Conservation (phyloP, 2,888 invertebrate genomes). For the Anthrax anthrax region DNA sequence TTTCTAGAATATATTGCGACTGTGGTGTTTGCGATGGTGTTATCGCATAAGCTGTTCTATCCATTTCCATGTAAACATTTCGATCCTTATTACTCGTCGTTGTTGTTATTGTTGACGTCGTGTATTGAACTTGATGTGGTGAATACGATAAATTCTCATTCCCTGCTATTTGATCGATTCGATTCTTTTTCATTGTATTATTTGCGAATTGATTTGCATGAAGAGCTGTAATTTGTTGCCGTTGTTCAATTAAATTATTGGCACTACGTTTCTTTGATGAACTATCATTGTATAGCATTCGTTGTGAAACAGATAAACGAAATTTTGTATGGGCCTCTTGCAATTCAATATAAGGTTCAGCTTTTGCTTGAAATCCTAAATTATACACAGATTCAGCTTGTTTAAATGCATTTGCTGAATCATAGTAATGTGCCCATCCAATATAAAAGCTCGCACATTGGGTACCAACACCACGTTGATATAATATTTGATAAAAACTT, state of each 20-base stretch:
- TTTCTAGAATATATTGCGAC: conserved; percentile 12
- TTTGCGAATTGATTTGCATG: conserved; percentile 21
- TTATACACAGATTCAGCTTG: conserved; percentile 72
- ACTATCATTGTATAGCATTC: conserved; percentile 49
- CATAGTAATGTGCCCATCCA: conserved; percentile 80
- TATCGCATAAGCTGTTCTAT: conserved; percentile 13
- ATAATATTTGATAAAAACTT: conserved; percentile 68
- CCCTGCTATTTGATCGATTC: neutral
- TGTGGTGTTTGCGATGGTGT: conserved; percentile 8
- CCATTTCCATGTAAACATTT: too few species aligned
- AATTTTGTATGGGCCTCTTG: conserved; percentile 63
- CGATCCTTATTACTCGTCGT: neutral
- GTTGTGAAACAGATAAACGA: conserved; percentile 52
- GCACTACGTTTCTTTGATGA: conserved; percentile 42
- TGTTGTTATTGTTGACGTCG: neutral
- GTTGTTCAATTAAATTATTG: conserved; percentile 46
- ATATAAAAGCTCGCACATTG: conserved; percentile 73
- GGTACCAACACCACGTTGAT: conserved; percentile 65
- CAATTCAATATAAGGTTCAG: conserved; percentile 65
- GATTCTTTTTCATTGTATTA: conserved; percentile 3
- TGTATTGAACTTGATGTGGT: neutral
- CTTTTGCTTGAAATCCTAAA: conserved; percentile 60
- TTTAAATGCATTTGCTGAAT: conserved; percentile 65
- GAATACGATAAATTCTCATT: neutral
- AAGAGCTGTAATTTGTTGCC: conserved; percentile 57